Evolutionary conservation across 1,140 invertebrate genomes (phyloP).

Genomic region (Oryzaephilus surinamensis): DNA sequence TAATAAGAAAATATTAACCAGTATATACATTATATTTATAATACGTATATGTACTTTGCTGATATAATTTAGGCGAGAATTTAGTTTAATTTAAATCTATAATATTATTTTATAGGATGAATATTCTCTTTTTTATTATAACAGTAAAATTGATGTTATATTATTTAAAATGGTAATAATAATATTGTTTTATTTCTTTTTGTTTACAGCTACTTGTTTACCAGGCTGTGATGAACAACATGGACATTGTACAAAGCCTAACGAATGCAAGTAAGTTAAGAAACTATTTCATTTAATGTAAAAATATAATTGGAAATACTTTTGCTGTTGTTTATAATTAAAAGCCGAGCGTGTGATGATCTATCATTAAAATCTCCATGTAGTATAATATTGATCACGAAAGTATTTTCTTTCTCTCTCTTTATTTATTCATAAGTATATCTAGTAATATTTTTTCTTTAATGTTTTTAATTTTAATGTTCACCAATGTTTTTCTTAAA

Average conservation of each 20-base stretch:
- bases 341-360: constrained; percentile 7
- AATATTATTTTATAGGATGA: background rate
- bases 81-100: background rate
- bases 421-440: constrained; percentile 1
- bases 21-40: background rate
- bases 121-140: background rate
- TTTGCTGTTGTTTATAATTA: background rate
- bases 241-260: constrained; percentile 82
- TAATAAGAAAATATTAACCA: constrained; percentile 1
- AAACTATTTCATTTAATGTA: too few species aligned
- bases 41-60: too few species aligned
- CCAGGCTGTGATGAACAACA: constrained; percentile 82
- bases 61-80: too few species aligned
- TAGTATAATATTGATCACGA: constrained; percentile 3
- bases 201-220: constrained; percentile 79
- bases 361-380: constrained; percentile 13
- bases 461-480: too few species aligned
- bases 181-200: constrained; percentile 36
- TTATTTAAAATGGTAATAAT: background rate
- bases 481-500: too few species aligned
- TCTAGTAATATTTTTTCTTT: too few species aligned
- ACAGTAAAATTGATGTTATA: too few species aligned
- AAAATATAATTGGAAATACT: too few species aligned
- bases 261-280: constrained; percentile 87
- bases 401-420: background rate